Base-by-base conservation (phyloP, 2,113 vertebrate genomes). In the Pardalotus punctatus region DNA sequence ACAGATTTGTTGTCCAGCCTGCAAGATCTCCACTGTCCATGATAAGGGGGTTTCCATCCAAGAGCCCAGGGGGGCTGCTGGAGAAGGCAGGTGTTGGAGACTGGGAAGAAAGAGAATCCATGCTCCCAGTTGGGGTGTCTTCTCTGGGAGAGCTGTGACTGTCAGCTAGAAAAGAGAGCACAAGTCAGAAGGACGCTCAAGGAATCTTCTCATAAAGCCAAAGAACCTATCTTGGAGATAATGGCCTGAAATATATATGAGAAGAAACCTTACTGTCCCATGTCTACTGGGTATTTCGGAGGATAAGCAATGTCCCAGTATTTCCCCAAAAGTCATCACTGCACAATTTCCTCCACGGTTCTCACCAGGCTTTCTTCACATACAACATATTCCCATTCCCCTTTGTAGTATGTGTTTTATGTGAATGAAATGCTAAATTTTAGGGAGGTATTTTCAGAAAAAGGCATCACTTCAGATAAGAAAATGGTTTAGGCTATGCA, bases 31-130 rank as follows among this genome's bases (percentile, higher is more conserved):
- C 95, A 0, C 93, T 96, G 33, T 97, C 98, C 91, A 94, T 11
- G 36, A 94, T 91, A 17, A 98, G 96, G 85, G 98, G 93, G 61
- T 98, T 98, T 93, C 94, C 98, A 10, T 98, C 98, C 93, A 96
- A 43, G 38, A 96, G 98, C 62, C 98, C 98, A 3, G 96, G 91
- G 3, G 98, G 97, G 33, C 97, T 98, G 33, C 97, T 98, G 9
- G 98, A 93, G 65, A 96, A 57, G 12, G 95, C 90, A 22, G 85
- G 97, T 3, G 97, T 98, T 1, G 99, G 99, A n/a, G 99, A 99
- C 9, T 99, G 98, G 25, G 99, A 99, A 31, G 99, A 99, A 29
- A 99, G 98, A 0, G 99, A 99, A 96, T 99, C 99, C 33, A 98
- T 98, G 95, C 99, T 99, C 92, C 99, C 98, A 82, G 98, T 98